These are phyloP conservation scores for Chloroceryle amazona DNA, from an alignment of 2,797 vertebrate genomes.

Conservation along the genomic window DNA sequence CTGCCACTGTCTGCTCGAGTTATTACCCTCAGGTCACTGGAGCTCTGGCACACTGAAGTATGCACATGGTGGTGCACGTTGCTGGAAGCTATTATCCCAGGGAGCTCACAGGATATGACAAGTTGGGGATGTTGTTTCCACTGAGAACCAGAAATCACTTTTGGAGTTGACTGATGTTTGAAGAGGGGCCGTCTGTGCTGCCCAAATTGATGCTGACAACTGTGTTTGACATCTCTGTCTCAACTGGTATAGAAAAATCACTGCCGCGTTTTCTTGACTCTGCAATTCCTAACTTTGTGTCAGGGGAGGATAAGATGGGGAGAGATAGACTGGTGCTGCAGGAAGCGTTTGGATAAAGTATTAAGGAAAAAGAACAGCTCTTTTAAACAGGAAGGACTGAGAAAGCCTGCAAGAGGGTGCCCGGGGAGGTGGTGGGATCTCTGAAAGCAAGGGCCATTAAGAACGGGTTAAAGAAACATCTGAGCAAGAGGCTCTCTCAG, in stretches of 20 bases:
- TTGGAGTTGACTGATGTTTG: conserved; percentile 30
- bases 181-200: conserved; percentile 36
- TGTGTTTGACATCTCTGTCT: conserved; percentile 33
- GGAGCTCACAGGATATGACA: conserved; percentile 32
- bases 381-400: neutral
- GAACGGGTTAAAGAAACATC: neutral
- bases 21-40: conserved; percentile 64
- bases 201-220: neutral
- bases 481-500: neutral
- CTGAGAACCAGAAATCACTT: conserved; percentile 67
- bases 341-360: neutral
- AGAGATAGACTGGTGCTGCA: neutral
- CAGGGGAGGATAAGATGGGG: neutral
- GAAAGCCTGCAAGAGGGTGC: neutral
- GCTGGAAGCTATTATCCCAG: conserved; percentile 74
- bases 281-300: neutral
- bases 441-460: neutral
- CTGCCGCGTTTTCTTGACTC: neutral
- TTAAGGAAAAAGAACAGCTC: neutral
- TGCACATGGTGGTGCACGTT: neutral
- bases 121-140: conserved; percentile 50
- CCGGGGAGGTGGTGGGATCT: neutral
- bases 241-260: neutral
- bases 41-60: conserved; percentile 50
- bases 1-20: conserved; percentile 65